Evolutionary conservation across 2,888 invertebrate species (phyloP), one percentile per base, ranked within the genome.

Genomic region (Pyrrhia umbra): DNA sequence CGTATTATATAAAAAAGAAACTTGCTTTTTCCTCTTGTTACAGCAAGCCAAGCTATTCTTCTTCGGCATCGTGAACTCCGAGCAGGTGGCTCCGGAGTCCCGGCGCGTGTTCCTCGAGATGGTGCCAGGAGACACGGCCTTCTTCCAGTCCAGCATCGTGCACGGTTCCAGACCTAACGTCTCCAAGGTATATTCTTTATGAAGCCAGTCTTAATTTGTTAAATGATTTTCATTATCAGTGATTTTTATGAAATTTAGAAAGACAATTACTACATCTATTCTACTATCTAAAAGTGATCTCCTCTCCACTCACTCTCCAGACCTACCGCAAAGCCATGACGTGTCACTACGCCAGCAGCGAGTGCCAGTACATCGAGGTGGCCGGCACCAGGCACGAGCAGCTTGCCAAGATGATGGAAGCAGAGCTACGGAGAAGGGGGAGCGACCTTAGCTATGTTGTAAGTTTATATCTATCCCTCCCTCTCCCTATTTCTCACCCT

Each of bases 131-230:
- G 98, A 98, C 87, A 98, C 98, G 0, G 97, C 97, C 6, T 97
- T 98, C 92, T 98, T 98, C 89, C 98, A 98, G 90, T 98, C 98
- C 0, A 85, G 97, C 18, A 86, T 98, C 15, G 95, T 98, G 46
- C 98, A 98, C 85, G 98, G 98, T 3, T 98, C 98, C 0, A 97
- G 98, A 9, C 95, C 97, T 30, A 98, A 98, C 88, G 88, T 90
- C n/a, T 96, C 97, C 0, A 93, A 96, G 82, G 97, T 96, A 61
- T 23, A 6, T 23, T 4, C 23, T 23, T n/a, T n/a, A n/a, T n/a
- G n/a, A n/a, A n/a, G n/a, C n/a, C n/a, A n/a, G n/a, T n/a, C n/a
- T n/a, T n/a, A n/a, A n/a, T n/a, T n/a, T n/a, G n/a, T n/a, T n/a
- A n/a, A n/a, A n/a, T n/a, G n/a, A n/a, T n/a, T n/a, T n/a, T n/a